Evolutionary conservation across 1,140 invertebrate genomes (phyloP).

Genomic region (Bombus fervidus): DNA sequence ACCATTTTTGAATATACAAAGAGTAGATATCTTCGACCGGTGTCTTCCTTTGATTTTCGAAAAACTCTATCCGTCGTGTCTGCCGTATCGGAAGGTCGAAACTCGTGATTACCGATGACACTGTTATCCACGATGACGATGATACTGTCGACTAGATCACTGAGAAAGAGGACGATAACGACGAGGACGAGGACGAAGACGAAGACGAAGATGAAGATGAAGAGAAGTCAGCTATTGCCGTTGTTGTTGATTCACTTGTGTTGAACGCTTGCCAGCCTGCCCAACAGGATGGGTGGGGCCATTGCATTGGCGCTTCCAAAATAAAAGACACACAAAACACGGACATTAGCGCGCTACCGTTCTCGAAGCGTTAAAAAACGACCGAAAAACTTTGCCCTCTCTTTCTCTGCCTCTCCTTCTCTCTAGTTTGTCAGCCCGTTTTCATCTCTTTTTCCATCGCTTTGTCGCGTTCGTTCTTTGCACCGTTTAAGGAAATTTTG

Average conservation of each 20-base stretch:
- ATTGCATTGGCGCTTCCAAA: constrained; percentile 79
- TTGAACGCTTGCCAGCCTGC: constrained; percentile 73
- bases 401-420: constrained; percentile 34
- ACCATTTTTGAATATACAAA: neutral
- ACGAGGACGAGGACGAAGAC: neutral
- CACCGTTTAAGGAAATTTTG: neutral
- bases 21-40: neutral
- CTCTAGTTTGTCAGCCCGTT: constrained; percentile 5
- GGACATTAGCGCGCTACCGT: constrained; percentile 76
- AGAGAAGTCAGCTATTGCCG: constrained; percentile 45
- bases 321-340: constrained; percentile 79
- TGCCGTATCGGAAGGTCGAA: too few species aligned
- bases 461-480: neutral
- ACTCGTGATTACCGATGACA: neutral
- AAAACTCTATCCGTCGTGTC: neutral
- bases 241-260: constrained; percentile 70
- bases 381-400: constrained; percentile 21
- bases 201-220: neutral
- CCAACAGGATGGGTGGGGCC: constrained; percentile 69
- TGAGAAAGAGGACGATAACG: neutral
- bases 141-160: neutral
- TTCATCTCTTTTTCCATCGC: neutral
- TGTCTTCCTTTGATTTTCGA: neutral
- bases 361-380: constrained; percentile 17
- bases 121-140: neutral